phyloP scores from a whole-genome alignment of 2,113 vertebrate genomes.

The Gallinago jamesoni region DNA sequence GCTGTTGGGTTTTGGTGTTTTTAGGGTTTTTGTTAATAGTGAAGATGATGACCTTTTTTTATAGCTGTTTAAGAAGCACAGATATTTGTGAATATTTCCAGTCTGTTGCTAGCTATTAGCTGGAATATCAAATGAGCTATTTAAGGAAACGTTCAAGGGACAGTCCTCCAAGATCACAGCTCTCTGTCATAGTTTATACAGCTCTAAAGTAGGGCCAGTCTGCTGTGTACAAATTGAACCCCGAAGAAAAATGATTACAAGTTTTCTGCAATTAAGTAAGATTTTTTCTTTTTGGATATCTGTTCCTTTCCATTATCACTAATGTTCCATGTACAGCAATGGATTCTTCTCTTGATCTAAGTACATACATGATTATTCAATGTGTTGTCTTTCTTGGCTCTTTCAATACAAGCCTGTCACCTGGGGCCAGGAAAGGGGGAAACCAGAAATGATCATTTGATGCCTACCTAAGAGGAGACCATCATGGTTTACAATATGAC shows the following conservation, averaged over 20 bases:
- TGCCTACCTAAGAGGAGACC: not conserved
- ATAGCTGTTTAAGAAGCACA: not conserved
- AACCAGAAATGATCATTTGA: not conserved
- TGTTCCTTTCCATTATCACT: not conserved
- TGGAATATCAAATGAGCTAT: not conserved
- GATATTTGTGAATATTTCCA: not conserved
- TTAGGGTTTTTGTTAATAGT: not conserved
- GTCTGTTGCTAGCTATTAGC: not conserved
- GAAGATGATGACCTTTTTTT: not conserved
- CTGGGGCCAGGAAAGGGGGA: not conserved
- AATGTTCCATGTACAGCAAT: not conserved
- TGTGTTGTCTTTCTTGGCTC: not conserved
- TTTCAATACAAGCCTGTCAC: not conserved
- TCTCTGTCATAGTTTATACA: not conserved
- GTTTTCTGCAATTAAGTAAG: not conserved
- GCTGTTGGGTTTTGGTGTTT: too few relatives aligned
- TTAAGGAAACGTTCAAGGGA: not conserved
- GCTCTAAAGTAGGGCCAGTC: not conserved
- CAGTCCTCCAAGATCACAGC: not conserved
- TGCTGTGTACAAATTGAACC: not conserved
- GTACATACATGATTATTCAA: not conserved
- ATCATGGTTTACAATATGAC: not conserved
- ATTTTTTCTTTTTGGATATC: not conserved
- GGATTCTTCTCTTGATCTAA: not conserved
- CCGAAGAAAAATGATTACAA: not conserved